Conservation (phyloP, 2,113 vertebrate species). For the Pogona vitticeps region DNA sequence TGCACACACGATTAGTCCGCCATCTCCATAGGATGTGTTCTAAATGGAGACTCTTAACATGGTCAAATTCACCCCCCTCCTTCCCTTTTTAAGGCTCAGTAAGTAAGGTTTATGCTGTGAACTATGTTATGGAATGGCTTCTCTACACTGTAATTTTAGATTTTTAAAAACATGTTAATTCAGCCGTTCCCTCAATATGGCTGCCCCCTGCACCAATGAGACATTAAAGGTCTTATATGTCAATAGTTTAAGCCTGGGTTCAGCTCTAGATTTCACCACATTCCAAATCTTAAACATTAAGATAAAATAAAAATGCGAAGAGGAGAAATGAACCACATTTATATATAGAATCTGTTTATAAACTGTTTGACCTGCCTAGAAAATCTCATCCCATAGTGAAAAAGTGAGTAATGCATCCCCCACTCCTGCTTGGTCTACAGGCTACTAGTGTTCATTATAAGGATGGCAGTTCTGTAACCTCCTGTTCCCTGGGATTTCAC, state of each 20-base stretch:
- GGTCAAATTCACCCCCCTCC: not conserved
- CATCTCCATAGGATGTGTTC: not conserved
- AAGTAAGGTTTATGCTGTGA: not conserved
- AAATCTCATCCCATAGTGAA: too few species aligned
- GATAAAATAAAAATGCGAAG: not conserved
- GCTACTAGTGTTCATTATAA: not conserved
- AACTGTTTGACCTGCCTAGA: too few species aligned
- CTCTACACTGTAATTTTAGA: not conserved
- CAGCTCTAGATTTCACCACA: not conserved
- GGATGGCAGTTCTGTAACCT: not conserved
- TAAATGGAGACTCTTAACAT: not conserved
- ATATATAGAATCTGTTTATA: too few species aligned
- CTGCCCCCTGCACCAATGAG: not conserved
- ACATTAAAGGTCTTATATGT: not conserved
- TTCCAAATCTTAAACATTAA: not conserved
- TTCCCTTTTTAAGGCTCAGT: not conserved
- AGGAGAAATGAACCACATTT: not conserved
- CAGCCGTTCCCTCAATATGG: not conserved
- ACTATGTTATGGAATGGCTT: not conserved
- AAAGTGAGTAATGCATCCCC: too few species aligned
- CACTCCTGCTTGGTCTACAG: too few species aligned
- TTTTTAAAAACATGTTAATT: not conserved
- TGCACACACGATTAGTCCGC: slow-evolving; percentile 1
- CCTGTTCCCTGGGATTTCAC: too few species aligned
- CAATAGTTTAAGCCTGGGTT: not conserved